A percentile compares a stretch with the other conserved stretches of the same genome.
These are phyloP conservation scores for Acanthaster planci DNA, from an alignment of 35 echinoderm and acorn worm species.

Conservation along the genomic window DNA sequence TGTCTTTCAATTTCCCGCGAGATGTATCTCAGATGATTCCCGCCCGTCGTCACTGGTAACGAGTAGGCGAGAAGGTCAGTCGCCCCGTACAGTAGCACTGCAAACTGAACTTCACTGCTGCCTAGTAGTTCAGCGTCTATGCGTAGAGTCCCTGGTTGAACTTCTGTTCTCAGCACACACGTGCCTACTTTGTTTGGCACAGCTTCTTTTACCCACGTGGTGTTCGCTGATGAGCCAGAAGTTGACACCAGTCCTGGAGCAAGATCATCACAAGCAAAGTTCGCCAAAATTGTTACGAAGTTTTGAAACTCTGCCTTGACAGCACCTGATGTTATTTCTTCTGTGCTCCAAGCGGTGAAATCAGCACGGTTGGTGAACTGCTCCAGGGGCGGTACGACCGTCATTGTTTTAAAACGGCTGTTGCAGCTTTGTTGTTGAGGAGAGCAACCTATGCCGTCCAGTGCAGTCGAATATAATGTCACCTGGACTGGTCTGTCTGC, in stretches of 20 bases:
- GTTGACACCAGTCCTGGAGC: neutral
- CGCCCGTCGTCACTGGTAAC: neutral
- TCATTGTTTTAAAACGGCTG: neutral
- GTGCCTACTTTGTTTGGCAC: neutral
- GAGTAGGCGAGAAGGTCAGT: neutral
- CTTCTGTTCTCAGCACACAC: slow-evolving; percentile 13
- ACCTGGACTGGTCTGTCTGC: slow-evolving; percentile 7
- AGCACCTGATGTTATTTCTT: neutral
- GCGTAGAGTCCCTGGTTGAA: neutral
- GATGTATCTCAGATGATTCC: slow-evolving; percentile 3
- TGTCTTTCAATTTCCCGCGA: neutral
- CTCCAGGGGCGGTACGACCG: neutral
- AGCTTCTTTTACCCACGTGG: neutral
- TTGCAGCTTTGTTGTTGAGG: too few relatives aligned
- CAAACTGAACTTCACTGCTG: neutral
- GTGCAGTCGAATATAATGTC: neutral
- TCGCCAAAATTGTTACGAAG: neutral
- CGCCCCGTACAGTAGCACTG: neutral
- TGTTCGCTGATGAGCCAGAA: neutral
- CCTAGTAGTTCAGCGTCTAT: neutral
- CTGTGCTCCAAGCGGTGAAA: neutral
- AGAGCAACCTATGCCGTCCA: too few relatives aligned
- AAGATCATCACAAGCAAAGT: neutral
- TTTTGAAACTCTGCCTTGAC: neutral
- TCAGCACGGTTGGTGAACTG: neutral